Conservation (phyloP, 53 echinoderm and acorn worm species). For the Apostichopus leukothele region DNA sequence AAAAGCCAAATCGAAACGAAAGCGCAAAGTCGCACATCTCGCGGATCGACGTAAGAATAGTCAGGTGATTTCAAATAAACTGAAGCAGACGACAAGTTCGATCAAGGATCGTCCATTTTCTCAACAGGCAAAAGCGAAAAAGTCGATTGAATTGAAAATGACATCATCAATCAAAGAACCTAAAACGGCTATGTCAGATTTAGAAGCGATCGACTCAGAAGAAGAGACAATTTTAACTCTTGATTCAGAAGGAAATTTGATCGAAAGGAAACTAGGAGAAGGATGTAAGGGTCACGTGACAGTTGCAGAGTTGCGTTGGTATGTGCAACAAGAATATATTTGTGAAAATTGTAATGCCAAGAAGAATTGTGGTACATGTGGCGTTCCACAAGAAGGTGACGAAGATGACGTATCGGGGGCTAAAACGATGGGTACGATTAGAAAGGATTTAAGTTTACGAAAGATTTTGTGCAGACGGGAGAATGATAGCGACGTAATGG, state of each 20-base stretch:
- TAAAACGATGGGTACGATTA: neutral
- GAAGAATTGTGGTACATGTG: neutral
- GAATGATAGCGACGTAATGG: neutral
- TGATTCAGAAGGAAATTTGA: conserved; percentile 1
- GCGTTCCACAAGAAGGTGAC: no score
- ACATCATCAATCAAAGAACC: neutral
- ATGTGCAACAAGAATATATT: no score
- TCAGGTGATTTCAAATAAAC: neutral
- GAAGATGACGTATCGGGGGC: neutral
- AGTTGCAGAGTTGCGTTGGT: no score
- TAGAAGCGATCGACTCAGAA: neutral
- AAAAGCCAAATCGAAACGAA: conserved; percentile 8
- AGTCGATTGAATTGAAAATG: neutral
- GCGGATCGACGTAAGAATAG: neutral
- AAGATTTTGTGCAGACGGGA: no score
- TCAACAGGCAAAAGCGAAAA: neutral
- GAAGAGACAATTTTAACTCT: neutral
- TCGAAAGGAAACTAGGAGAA: neutral
- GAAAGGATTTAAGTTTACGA: no score
- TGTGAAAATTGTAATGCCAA: neutral
- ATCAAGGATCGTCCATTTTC: no score
- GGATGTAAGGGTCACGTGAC: no score
- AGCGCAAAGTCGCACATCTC: neutral
- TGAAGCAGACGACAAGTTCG: neutral
- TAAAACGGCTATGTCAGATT: neutral